Evolutionary conservation across 2,797 vertebrate genomes (phyloP).

Genomic region (Neopelma chrysocephalum): DNA sequence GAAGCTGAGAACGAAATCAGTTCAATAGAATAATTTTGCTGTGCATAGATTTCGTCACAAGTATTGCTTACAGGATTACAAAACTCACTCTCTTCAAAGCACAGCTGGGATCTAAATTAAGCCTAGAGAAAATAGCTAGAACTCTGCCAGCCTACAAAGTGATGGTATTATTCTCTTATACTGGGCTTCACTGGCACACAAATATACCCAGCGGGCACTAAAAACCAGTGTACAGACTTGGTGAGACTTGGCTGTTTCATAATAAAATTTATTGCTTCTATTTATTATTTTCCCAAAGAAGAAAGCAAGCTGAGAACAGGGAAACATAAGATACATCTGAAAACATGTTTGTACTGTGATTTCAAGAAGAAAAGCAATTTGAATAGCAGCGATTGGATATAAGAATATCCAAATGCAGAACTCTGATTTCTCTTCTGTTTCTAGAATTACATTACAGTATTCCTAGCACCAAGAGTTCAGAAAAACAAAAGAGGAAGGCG

Average conservation of each 20-base stretch:
- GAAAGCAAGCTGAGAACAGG: neutral
- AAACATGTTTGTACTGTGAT: neutral
- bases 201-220: neutral
- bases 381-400: neutral
- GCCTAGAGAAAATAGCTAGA: conserved; percentile 28
- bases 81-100: conserved; percentile 21
- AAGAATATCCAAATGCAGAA: neutral
- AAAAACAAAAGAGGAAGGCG: neutral
- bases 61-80: conserved; percentile 35
- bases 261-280: conserved; percentile 20
- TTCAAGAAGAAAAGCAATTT: neutral
- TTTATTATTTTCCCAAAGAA: conserved; percentile 34
- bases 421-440: neutral
- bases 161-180: conserved; percentile 19
- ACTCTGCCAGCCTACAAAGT: conserved; percentile 28
- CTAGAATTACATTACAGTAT: neutral
- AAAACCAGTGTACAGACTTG: neutral
- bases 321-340: neutral
- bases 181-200: neutral
- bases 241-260: neutral
- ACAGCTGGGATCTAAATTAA: conserved; percentile 58
- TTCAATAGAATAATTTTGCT: conserved; percentile 28
- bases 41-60: neutral
- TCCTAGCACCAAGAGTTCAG: neutral
- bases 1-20: neutral